Percentiles rank a stretch among this genome's conserved stretches.
Conservation (phyloP, 2,113 vertebrate species). For the Acinonyx jubatus region DNA sequence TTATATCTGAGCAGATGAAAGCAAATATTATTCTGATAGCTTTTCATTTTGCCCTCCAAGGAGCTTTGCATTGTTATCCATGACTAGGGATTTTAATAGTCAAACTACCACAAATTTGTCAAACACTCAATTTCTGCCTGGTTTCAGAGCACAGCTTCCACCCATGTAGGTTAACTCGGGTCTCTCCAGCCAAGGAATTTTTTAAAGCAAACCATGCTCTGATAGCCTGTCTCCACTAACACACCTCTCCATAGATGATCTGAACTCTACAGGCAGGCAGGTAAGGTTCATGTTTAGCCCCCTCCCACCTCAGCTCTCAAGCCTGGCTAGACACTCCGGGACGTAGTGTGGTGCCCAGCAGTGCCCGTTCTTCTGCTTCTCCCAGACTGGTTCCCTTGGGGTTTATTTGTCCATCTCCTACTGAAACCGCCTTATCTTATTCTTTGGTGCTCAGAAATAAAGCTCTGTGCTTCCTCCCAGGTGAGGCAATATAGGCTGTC, state of each 20-base stretch:
- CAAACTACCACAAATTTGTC: slow-evolving; percentile 65
- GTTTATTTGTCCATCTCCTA: neutral
- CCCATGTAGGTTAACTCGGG: slow-evolving; percentile 19
- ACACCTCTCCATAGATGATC: neutral
- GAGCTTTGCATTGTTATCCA: slow-evolving; percentile 63
- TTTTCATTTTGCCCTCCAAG: slow-evolving; percentile 73
- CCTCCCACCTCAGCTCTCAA: neutral
- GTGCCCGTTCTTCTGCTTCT: neutral
- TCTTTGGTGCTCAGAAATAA: neutral
- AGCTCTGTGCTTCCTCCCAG: neutral
- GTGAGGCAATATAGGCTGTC: neutral
- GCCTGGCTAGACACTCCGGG: neutral
- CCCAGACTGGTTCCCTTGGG: neutral
- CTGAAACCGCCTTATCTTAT: neutral
- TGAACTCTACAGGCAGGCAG: neutral
- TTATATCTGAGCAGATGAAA: slow-evolving; percentile 71
- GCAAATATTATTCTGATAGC: slow-evolving; percentile 76
- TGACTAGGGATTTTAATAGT: slow-evolving; percentile 72
- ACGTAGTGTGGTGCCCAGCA: neutral
- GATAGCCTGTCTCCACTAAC: neutral
- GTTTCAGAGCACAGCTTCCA: slow-evolving; percentile 26
- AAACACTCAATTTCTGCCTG: slow-evolving; percentile 72
- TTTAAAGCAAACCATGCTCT: neutral
- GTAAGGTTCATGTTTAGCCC: neutral
- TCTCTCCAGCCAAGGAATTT: neutral